Evolutionary conservation across 2,113 vertebrate species (phyloP).

Genomic region (Zapus hudsonius): DNA sequence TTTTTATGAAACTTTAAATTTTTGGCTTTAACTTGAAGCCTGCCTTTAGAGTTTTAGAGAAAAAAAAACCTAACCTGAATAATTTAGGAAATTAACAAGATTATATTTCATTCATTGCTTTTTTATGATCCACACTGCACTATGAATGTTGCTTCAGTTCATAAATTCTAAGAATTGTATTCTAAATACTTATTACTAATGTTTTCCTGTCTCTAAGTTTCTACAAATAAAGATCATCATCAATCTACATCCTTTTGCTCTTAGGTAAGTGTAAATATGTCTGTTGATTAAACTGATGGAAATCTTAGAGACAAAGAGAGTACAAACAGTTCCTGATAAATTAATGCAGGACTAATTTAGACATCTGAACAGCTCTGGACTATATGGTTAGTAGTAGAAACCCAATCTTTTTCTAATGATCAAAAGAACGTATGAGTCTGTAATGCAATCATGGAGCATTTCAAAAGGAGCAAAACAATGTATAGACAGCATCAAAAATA

Average conservation of each 20-base stretch:
- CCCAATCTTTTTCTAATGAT: neutral
- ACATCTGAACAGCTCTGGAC: neutral
- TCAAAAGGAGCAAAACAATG: neutral
- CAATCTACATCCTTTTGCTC: neutral
- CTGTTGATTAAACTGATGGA: neutral
- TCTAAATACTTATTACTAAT: neutral
- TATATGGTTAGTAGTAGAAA: neutral
- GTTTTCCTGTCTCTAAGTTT: neutral
- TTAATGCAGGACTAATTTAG: neutral
- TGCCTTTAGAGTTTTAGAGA: no score
- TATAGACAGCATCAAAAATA: neutral
- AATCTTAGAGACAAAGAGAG: neutral
- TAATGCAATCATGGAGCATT: neutral
- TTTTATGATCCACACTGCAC: neutral
- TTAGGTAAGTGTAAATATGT: neutral
- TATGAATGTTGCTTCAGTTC: neutral
- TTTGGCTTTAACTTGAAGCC: neutral
- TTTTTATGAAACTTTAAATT: neutral
- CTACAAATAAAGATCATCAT: neutral
- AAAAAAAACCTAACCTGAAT: neutral
- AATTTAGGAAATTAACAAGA: neutral
- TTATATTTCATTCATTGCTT: neutral
- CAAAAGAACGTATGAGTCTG: neutral
- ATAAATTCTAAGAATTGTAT: neutral
- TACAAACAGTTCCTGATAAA: neutral